A percentile compares a stretch with the other conserved stretches of the same genome.
Conservation (phyloP, 2,797 vertebrate species). For the Sorex maritimensis region DNA sequence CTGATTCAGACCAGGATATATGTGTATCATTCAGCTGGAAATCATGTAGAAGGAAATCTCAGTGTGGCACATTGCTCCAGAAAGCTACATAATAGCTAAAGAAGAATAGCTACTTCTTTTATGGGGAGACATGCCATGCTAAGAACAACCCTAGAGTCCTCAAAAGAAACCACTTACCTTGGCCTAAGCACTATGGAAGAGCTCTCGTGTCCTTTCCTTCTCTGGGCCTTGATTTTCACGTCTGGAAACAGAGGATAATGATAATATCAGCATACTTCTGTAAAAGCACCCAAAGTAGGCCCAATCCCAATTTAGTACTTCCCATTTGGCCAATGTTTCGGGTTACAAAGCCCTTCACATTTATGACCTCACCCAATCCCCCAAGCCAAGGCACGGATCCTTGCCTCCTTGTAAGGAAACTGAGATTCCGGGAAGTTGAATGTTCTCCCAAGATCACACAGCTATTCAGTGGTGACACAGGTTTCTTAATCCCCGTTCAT, state of each 20-base stretch:
- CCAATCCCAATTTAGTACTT: neutral
- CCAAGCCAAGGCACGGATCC: neutral
- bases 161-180: neutral
- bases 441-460: neutral
- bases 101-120: neutral
- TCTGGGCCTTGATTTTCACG: neutral
- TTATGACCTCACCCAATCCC: neutral
- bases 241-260: neutral
- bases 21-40: constrained; percentile 68
- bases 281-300: neutral
- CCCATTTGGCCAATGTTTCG: neutral
- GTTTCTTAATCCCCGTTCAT: neutral
- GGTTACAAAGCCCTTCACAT: neutral
- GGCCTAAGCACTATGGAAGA: neutral
- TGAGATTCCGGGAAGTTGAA: neutral
- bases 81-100: neutral
- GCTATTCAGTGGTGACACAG: neutral
- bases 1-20: constrained; percentile 16
- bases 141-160: neutral
- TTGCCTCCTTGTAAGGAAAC: neutral
- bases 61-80: constrained; percentile 17
- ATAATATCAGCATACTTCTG: neutral
- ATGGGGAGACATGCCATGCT: neutral
- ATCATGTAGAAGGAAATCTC: constrained; percentile 83
- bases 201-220: neutral